Base-by-base conservation (phyloP, 2,888 invertebrate genomes). In the Oligia latruncula region DNA sequence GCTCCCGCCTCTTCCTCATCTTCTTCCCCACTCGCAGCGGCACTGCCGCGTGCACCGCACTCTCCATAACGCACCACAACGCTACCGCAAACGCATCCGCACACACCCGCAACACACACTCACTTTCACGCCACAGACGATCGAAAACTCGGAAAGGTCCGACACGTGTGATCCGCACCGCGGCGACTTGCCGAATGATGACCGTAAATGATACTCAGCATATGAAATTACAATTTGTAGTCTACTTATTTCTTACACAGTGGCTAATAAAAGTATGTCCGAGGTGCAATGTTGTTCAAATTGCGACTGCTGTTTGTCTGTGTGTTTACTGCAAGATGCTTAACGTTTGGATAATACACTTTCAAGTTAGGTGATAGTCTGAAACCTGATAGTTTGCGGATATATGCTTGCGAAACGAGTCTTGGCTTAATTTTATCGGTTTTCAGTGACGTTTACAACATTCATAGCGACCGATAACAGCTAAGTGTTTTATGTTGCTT, bases 1-100 rank as follows among this genome's bases (percentile, higher is more conserved):
- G 95, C 94, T 98, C 98, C 91, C 98, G 97, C 87, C 98, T 97
- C 93, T 98, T 98, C 92, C 98, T 97, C 98, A 98, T 98, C 95
- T 98, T 98, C 95, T 98, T 98, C 87, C 97, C 93, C 96, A 98
- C 95, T 96, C 98, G 93, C 95, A 98, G 94, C 97, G 98, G 95
- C 96, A 97, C 95, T 92, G 97, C 93, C 97, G 97, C 95, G 96
- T 97, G 97, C 97, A 97, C 96, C 83, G 95, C 96, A 90, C 95
- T 96, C 95, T 96, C 96, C 96, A 97, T 97, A 76, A 90, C 93
- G 90, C 90, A 90, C 89, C 82, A 81, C 77, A 89, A 89, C 92
- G 94, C 95, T 96, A 96, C 95, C 96, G 95, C 90, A 89, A 88
- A 93, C 93, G 90, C 96, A 96, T 96, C 90, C 95, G 95, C 93